Evolutionary conservation across 2,113 vertebrate genomes (phyloP).

Genomic region (Amphiprion ocellaris): DNA sequence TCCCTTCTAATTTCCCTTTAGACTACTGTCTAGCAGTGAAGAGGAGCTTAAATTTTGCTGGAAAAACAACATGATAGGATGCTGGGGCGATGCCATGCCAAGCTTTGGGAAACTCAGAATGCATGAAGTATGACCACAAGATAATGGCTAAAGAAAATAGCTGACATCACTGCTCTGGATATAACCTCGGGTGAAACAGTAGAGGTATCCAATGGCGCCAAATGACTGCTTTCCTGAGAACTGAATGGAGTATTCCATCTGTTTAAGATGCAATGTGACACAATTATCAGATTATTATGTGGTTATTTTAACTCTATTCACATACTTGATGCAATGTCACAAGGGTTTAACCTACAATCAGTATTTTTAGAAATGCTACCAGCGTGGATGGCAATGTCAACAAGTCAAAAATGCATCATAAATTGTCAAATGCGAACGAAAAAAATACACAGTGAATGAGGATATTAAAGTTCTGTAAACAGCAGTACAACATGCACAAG

Average conservation of each 20-base stretch:
- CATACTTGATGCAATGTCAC: background rate
- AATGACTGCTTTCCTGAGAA: too few species aligned
- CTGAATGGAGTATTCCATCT: too few species aligned
- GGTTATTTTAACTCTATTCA: background rate
- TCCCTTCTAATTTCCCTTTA: slow-evolving; percentile 41
- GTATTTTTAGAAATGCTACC: too few species aligned
- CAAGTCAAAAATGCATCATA: too few species aligned
- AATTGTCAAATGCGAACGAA: too few species aligned
- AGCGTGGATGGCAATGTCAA: too few species aligned
- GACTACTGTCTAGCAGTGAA: slow-evolving; percentile 25
- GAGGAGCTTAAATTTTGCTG: slow-evolving; percentile 18
- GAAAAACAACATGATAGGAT: background rate
- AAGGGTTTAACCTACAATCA: background rate
- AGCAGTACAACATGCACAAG: too few species aligned
- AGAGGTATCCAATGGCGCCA: background rate
- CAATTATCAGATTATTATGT: too few species aligned
- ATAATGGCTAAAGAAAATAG: slow-evolving; percentile 68
- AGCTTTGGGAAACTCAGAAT: slow-evolving; percentile 36
- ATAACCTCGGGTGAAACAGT: slow-evolving; percentile 11
- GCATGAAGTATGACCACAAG: slow-evolving; percentile 44
- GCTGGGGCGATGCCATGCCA: slow-evolving; percentile 27
- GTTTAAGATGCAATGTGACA: too few species aligned
- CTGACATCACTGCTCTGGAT: slow-evolving; percentile 64
- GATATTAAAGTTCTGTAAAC: too few species aligned
- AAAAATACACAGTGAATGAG: too few species aligned